Percentiles rank a stretch among this genome's conserved stretches.
phyloP scores from a whole-genome alignment of 2,113 vertebrate genomes.

The Illadopsis cleaveri region DNA sequence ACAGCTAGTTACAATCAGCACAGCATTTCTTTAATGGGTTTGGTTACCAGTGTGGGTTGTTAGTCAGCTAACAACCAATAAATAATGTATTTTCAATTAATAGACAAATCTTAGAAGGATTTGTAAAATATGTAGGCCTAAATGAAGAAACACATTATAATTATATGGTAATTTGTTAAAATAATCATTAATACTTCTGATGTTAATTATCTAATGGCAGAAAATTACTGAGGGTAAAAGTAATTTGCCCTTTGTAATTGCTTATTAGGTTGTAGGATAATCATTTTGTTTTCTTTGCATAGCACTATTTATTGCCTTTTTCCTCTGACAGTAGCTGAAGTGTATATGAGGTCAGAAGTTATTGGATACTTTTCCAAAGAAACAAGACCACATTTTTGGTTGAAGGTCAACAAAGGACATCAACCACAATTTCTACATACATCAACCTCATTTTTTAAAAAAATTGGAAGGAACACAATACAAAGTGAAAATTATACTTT shows the following conservation, averaged over 20 bases:
- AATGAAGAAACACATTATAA: conserved; percentile 49
- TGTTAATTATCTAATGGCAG: conserved; percentile 60
- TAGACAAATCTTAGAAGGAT: conserved; percentile 34
- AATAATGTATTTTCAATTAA: conserved; percentile 39
- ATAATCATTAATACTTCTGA: conserved; percentile 55
- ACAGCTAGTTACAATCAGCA: not conserved
- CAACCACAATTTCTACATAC: not conserved
- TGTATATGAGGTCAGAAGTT: conserved; percentile 10
- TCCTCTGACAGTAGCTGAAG: conserved; percentile 13
- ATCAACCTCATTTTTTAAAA: not conserved
- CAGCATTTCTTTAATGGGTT: not conserved
- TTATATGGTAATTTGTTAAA: conserved; percentile 52
- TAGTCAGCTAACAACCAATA: not conserved
- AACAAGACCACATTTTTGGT: not conserved
- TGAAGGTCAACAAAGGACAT: not conserved
- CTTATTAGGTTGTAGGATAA: conserved; percentile 24
- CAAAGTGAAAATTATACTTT: not conserved
- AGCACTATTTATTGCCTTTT: not conserved
- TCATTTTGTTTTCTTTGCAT: conserved; percentile 35
- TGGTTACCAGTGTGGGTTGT: not conserved
- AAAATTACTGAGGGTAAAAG: conserved; percentile 47
- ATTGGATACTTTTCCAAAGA: not conserved
- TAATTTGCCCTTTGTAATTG: conserved; percentile 39
- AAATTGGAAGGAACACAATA: not conserved
- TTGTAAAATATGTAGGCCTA: not conserved